Evolutionary conservation across 92 coral and sea anemone species (phyloP), one percentile per base, ranked within the genome.

Genomic region (Ricordea florida): DNA sequence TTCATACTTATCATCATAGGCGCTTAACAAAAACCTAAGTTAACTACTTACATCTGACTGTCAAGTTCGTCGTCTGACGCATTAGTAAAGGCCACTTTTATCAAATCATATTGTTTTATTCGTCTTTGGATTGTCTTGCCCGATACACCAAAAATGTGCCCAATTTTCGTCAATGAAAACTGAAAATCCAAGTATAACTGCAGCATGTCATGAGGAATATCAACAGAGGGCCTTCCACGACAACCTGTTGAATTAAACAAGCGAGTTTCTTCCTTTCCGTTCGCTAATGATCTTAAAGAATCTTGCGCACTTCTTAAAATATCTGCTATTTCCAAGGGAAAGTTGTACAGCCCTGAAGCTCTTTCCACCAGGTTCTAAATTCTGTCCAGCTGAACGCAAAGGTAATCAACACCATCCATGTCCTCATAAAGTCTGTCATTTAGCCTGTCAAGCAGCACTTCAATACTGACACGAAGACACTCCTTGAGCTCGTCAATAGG

Each of bases 321-420:
- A 57, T 72, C 58, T 8, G 25, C 45, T 17, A 59, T 32, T 74
- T 44, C 60, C 58, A 36, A 6, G 40, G 82, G 71, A 35, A 83
- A 57, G 55, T 66, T 36, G 68, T 63, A 83, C 73, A 78, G 74
- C 28, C 28, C 66, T n/a, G 60, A 78, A 26, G 87, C 76, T 72
- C 81, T 74, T 57, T 72, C 66, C 34, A 58, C 77, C 49, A 76
- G 60, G 77, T 76, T 64, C 41, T 48, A 57, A 35, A 83, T 75
- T 76, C 89, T 83, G 22, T 83, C 83, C 31, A 66, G 17, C 33
- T 75, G 84, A 22, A 67, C 66, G 49, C 60, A 45, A 18, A 75
- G 62, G 68, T 83, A 83, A 53, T 83, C 78, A 52, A 28, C 30
- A 31, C 88, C 78, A 76, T 66, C 88, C 59, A 62, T 36, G 70